phyloP scores from a whole-genome alignment of 2,888 invertebrate species.

The Eurytoma adleriae region DNA sequence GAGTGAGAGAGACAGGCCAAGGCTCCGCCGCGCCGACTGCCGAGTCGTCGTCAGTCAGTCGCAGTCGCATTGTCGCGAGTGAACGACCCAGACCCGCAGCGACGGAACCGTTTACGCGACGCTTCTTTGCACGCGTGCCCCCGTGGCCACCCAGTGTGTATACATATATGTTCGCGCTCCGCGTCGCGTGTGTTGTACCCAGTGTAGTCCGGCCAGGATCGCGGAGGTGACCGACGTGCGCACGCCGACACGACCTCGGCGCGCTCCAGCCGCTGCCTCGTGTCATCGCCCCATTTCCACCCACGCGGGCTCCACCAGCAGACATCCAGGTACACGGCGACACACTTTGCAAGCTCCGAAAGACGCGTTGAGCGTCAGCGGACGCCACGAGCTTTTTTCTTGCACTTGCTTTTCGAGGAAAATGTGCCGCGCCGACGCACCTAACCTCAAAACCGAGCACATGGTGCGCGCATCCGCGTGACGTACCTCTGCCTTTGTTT shows the following conservation, averaged over 20 bases:
- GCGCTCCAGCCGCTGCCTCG: no score
- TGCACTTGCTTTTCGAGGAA: neutral
- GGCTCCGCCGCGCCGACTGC: neutral
- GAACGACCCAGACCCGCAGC: neutral
- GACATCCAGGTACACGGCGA: no score
- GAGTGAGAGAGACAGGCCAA: neutral
- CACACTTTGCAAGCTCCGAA: neutral
- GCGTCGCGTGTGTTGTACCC: neutral
- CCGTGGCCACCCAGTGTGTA: neutral
- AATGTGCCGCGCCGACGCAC: neutral
- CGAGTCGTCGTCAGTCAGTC: neutral
- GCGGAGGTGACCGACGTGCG: neutral
- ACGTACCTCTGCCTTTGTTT: neutral
- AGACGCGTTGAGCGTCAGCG: neutral
- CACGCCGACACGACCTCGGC: no score
- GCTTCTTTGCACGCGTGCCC: neutral
- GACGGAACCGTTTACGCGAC: no score
- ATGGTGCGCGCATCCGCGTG: slow-evolving; percentile 25
- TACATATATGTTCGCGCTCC: neutral
- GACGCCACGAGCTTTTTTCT: neutral
- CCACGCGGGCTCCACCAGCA: no score
- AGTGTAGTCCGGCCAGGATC: neutral
- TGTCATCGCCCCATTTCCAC: no score
- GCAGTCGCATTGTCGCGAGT: neutral
- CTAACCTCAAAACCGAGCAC: slow-evolving; percentile 47